These are phyloP conservation scores for Dromius quadrimaculatus DNA, from an alignment of 2,888 invertebrate species.

Conservation along the genomic window DNA sequence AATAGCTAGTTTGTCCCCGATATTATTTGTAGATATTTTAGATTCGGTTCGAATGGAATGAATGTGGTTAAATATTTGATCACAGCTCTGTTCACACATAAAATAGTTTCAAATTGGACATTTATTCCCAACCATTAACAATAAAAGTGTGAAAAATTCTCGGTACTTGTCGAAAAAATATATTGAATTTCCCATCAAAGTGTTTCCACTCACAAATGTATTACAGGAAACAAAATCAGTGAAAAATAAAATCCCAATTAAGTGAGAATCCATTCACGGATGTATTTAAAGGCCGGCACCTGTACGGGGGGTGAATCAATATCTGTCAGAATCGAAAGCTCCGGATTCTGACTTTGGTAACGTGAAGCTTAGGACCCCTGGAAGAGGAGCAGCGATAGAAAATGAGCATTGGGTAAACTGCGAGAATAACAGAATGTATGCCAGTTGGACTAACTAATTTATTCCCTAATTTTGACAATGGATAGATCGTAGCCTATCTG, in stretches of 20 bases:
- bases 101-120: too few relatives aligned
- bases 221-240: neutral
- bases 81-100: too few relatives aligned
- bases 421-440: conserved; percentile 3
- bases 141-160: too few relatives aligned
- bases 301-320: conserved; percentile 3
- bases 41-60: too few relatives aligned
- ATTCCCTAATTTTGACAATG: too few relatives aligned
- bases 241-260: conserved; percentile 4
- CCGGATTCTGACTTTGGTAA: neutral
- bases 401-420: neutral
- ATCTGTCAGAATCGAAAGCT: conserved; percentile 8
- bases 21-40: too few relatives aligned
- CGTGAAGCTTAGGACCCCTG: neutral
- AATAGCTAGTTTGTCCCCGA: too few relatives aligned
- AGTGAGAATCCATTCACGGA: neutral
- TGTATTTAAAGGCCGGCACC: conserved; percentile 11
- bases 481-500: too few relatives aligned
- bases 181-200: conserved; percentile 5
- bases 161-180: neutral
- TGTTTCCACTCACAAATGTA: neutral
- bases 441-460: neutral
- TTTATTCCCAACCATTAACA: too few relatives aligned
- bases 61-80: too few relatives aligned
- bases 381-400: neutral